Conservation (phyloP, 2,113 vertebrate species). For the Merops nubicus region DNA sequence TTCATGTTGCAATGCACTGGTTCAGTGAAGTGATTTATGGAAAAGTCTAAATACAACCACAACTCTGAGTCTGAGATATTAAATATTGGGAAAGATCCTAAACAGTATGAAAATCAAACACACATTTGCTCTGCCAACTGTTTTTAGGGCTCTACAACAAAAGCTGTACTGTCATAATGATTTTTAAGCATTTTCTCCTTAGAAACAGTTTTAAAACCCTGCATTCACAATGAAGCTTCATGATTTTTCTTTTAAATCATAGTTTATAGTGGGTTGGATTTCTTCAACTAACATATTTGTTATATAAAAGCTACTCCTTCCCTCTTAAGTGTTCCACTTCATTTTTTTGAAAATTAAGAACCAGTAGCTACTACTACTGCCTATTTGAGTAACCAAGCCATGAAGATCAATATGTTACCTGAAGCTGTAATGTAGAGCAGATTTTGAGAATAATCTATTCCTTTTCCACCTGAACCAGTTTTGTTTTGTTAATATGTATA, state of each 20-base stretch:
- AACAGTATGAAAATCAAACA: not conserved
- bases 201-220: not conserved
- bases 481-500: not conserved
- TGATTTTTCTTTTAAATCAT: not conserved
- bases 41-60: not conserved
- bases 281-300: not conserved
- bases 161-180: not conserved
- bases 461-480: not conserved
- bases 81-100: not conserved
- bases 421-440: not conserved
- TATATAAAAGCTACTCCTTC: not conserved
- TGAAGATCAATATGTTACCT: not conserved
- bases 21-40: not conserved
- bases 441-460: not conserved
- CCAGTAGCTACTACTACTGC: not conserved
- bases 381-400: not conserved
- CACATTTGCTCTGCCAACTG: not conserved
- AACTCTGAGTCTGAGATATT: not conserved
- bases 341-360: not conserved
- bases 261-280: not conserved
- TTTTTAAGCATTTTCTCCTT: not conserved
- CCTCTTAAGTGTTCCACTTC: not conserved
- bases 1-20: not conserved
- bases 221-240: not conserved
- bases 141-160: not conserved